phyloP scores from a whole-genome alignment of 2,888 invertebrate genomes.

The Cephalotes varians region DNA sequence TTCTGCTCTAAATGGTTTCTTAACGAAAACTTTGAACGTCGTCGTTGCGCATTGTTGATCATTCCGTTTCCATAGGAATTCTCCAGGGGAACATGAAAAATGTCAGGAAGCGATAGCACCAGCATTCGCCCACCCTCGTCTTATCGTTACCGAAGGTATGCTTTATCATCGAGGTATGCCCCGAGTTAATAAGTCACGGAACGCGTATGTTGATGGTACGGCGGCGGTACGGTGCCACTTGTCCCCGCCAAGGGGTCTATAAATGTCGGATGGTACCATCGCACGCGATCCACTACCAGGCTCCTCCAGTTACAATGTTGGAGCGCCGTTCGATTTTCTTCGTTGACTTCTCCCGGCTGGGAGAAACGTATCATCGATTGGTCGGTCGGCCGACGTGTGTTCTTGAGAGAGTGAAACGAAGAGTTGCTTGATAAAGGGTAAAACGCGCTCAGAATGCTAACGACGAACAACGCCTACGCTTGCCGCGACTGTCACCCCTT shows the following conservation, averaged over 20 bases:
- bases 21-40: neutral
- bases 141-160: slow-evolving; percentile 11
- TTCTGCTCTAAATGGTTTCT: neutral
- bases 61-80: slow-evolving; percentile 53
- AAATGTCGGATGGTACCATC: slow-evolving; percentile 75
- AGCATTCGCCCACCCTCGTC: neutral
- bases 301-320: slow-evolving; percentile 74
- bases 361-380: slow-evolving; percentile 66
- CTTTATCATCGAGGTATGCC: neutral
- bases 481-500: slow-evolving; percentile 68
- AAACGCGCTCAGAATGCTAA: slow-evolving; percentile 75
- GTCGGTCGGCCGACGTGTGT: slow-evolving; percentile 5
- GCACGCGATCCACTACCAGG: slow-evolving; percentile 83
- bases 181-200: slow-evolving; percentile 58
- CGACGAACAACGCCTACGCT: slow-evolving; percentile 72
- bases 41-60: slow-evolving; percentile 35
- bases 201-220: slow-evolving; percentile 65
- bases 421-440: slow-evolving; percentile 25
- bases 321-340: slow-evolving; percentile 78
- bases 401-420: slow-evolving; percentile 32
- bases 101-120: slow-evolving; percentile 39
- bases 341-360: slow-evolving; percentile 33
- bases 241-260: slow-evolving; percentile 62
- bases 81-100: neutral
- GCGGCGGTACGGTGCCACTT: slow-evolving; percentile 77